Evolutionary conservation across 2,113 vertebrate genomes (phyloP).

Genomic region (Crocuta crocuta): DNA sequence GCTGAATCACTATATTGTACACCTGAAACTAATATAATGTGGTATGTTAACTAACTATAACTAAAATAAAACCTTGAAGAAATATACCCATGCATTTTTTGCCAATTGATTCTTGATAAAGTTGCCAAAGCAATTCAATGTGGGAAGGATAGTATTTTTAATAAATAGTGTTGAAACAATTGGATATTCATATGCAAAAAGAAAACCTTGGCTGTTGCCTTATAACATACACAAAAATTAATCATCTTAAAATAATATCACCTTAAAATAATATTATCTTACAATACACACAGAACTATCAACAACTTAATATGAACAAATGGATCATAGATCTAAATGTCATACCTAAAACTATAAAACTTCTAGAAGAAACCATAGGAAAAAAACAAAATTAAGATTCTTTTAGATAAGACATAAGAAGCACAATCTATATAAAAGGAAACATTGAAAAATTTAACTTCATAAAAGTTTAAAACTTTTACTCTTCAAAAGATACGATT

Average conservation of each 20-base stretch:
- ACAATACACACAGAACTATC: background rate
- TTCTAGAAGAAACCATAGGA: background rate
- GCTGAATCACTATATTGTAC: background rate
- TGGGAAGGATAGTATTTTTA: background rate
- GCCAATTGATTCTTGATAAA: background rate
- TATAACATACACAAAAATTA: background rate
- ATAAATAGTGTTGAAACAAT: background rate
- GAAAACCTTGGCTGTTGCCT: background rate
- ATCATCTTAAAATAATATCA: background rate
- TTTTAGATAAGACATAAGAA: background rate
- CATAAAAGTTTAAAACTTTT: background rate
- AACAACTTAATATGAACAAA: background rate
- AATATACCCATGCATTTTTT: background rate
- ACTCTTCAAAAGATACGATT: background rate
- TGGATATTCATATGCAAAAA: background rate
- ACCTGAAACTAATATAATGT: background rate
- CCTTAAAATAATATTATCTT: background rate
- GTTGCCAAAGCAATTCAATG: background rate
- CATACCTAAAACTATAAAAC: background rate
- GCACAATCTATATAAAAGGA: background rate
- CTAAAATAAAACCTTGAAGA: background rate
- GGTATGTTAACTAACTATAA: background rate
- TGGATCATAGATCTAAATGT: background rate
- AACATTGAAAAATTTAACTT: conserved; percentile 1
- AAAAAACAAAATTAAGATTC: background rate